phyloP scores from a whole-genome alignment of 2,113 vertebrate genomes.

The Corythornis cristatus region DNA sequence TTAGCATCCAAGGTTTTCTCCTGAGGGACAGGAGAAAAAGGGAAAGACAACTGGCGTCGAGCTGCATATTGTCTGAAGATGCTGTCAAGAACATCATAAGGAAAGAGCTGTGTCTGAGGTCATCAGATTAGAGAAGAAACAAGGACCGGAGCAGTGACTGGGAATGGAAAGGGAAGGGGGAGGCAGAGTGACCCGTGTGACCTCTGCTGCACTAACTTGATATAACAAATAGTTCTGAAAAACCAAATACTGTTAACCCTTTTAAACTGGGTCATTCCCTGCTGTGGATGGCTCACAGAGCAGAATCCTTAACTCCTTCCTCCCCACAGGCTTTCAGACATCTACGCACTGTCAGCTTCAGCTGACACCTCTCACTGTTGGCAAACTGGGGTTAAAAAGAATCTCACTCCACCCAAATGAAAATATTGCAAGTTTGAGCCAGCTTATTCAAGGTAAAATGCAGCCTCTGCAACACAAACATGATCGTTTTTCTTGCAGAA shows the following conservation, averaged over 20 bases:
- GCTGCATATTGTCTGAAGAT: conserved; percentile 66
- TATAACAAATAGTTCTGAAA: conserved; percentile 79
- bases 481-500: not conserved
- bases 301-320: conserved; percentile 58
- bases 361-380: not conserved
- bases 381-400: not conserved
- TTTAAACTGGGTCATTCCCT: conserved; percentile 72
- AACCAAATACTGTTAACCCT: conserved; percentile 80
- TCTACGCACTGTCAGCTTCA: too few species aligned
- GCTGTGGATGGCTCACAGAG: conserved; percentile 27
- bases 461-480: not conserved
- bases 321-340: not conserved
- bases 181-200: conserved; percentile 57
- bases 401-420: not conserved
- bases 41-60: conserved; percentile 70
- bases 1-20: conserved; percentile 66
- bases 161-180: conserved; percentile 22
- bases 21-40: conserved; percentile 56
- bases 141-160: conserved; percentile 42
- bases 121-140: conserved; percentile 73
- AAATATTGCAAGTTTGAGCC: not conserved
- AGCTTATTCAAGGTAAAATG: not conserved
- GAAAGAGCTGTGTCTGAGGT: conserved; percentile 75
- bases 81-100: conserved; percentile 76
- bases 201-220: conserved; percentile 78